Evolutionary conservation across 2,888 invertebrate species (phyloP).

Genomic region (Acanthosepion esculentum): DNA sequence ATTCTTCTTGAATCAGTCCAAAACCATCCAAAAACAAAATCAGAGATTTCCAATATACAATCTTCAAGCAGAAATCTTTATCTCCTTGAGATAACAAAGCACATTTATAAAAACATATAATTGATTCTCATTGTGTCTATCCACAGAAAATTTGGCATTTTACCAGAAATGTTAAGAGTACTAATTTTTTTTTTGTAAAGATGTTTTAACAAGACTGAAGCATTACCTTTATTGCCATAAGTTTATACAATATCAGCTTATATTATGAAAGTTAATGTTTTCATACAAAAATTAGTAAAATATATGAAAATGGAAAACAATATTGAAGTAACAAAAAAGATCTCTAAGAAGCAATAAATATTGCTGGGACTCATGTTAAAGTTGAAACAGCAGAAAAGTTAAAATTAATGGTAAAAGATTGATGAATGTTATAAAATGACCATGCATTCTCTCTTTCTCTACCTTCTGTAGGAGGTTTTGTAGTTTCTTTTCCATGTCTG

Average conservation of each 20-base stretch:
- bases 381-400: neutral
- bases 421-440: too few relatives aligned
- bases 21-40: neutral
- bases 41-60: neutral
- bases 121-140: neutral
- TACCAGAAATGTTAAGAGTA: neutral
- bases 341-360: too few relatives aligned
- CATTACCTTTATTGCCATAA: too few relatives aligned
- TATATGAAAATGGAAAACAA: too few relatives aligned
- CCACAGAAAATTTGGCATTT: neutral
- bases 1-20: neutral
- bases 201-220: neutral
- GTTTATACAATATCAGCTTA: neutral
- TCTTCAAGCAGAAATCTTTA: neutral
- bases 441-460: too few relatives aligned
- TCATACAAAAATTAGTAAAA: too few relatives aligned
- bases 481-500: too few relatives aligned
- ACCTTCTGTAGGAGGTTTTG: too few relatives aligned
- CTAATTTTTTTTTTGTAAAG: neutral
- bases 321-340: too few relatives aligned
- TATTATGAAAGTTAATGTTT: too few relatives aligned
- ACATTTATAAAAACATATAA: neutral
- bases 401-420: neutral
- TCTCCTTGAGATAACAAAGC: neutral
- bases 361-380: too few relatives aligned